Base-by-base conservation (phyloP, 2,888 invertebrate genomes). In the Eucera pruinosa region DNA sequence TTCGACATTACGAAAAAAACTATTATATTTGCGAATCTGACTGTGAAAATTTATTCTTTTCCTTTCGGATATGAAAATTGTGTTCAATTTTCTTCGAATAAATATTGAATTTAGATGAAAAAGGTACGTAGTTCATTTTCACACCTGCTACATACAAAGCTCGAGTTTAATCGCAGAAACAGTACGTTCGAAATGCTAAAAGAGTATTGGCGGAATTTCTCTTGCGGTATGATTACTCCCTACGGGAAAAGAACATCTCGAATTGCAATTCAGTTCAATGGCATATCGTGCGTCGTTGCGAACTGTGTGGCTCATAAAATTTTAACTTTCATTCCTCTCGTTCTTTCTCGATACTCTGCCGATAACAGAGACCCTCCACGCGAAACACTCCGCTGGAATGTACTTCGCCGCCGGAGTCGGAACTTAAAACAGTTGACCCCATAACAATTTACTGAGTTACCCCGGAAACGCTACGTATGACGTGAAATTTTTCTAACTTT, bases 301-400 rank as follows among this genome's bases (percentile, higher is more conserved):
- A 74, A 30, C 61, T 23, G n/a, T 20, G 43, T 27, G 66, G 48
- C 52, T 76, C 76, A 30, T 76, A 62, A 75, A 76, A 76, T 67
- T 62, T 75, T 76, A 67, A 76, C 67, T 57, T 66, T n/a, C 52
- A 54, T 61, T 62, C 57, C 57, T 57, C 50, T 39, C 57, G 41
- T 41, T 57, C 43, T 45, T 60, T n/a, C 48, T 39, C 66, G 55
- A 76, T 76, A 66, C 33, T 61, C 43, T 11, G 65, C 30, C 76
- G 62, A 75, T 76, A 76, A 76, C 76, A 57, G 62, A 36, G 43
- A 52, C 30, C 15, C 36, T 18, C 39, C 36, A 36, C 36, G 36
- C 11, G 36, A 30, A 30, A 30, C 36, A 36, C 36, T 36, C 11
- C 1, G 11, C 5, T 9, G 9, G 5, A 30, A 6, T 30, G 30